A percentile compares a stretch with the other conserved stretches of the same genome.
Evolutionary conservation across 64 coral and sea anemone species (phyloP).

Genomic region (Acropora tenuis): DNA sequence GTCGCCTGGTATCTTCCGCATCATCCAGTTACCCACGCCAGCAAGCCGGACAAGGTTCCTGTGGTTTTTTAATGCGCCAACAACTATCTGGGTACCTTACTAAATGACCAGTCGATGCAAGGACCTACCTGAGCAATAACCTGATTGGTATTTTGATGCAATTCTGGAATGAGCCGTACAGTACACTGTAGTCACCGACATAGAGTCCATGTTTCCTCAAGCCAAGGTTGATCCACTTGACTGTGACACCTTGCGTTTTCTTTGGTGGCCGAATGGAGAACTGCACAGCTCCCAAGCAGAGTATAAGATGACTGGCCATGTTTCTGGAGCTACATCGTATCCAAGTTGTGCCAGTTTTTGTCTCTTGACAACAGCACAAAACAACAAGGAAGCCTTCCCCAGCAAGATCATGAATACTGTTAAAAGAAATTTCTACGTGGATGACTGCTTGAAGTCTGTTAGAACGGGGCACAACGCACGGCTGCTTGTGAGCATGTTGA

Average conservation of each 20-base stretch:
- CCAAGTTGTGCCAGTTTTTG: background rate
- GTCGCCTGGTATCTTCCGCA: too few species aligned
- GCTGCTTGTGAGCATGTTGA: background rate
- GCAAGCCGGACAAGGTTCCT: too few species aligned
- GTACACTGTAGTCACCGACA: background rate
- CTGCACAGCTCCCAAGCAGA: background rate
- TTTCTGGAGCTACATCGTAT: background rate
- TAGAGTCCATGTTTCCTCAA: too few species aligned
- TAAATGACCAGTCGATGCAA: too few species aligned
- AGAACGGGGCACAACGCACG: background rate
- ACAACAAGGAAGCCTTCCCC: background rate
- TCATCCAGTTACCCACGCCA: too few species aligned
- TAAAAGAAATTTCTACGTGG: conserved; percentile 16
- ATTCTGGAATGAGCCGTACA: background rate
- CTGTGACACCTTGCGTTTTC: background rate
- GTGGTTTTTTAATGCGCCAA: too few species aligned
- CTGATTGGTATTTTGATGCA: background rate
- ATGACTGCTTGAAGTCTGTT: conserved; percentile 29
- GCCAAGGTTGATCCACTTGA: background rate
- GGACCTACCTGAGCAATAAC: too few species aligned
- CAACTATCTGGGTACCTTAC: too few species aligned
- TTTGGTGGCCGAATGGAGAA: background rate
- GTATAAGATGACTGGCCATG: background rate
- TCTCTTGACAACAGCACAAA: background rate
- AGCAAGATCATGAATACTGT: conserved; percentile 2